Evolutionary conservation across 2,113 vertebrate species (phyloP), one percentile per base, ranked within the genome.

Genomic region (Aix galericulata): DNA sequence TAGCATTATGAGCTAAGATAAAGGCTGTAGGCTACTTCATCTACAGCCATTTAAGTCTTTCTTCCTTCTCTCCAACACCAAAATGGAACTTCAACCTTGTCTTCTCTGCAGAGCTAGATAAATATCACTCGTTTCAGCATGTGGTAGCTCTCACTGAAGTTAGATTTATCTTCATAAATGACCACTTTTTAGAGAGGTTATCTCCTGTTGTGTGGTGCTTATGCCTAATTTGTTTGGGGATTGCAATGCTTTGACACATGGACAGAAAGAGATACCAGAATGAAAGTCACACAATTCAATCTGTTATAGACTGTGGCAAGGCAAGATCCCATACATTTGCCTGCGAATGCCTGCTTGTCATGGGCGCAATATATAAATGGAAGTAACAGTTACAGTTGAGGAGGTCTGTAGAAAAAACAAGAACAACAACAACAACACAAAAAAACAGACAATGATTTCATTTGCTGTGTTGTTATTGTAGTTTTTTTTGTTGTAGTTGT

Each of bases 121-220:
- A 92, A 76, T 58, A 63, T 71, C 31, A 44, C 32, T 77, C 25
- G 34, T 85, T 89, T 79, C 66, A 87, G 53, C 16, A 29, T 26
- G 17, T 32, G 31, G 34, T 89, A 53, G 38, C 14, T 91, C 52
- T 82, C 0, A 0, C 11, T 91, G 83, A 86, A 87, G 44, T 50
- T 76, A 64, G n/a, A 74, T 90, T 88, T 86, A 44, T 88, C 48
- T 88, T 93, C 88, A 66, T 91, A 93, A 94, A 82, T 0, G 4
- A 29, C 0, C 4, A 38, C 23, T 72, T 92, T 74, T 75, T 66
- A 29, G 46, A 75, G 67, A 83, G 48, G 16, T 71, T 92, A 53
- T 92, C 42, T 91, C 13, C 32, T 53, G 26, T 81, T 89, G 20
- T 55, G 31, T 53, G 32, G 23, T 92, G 71, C 34, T 89, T 26